Base-by-base conservation (phyloP, 2,888 invertebrate species). In the Spatulosminthurus flaviceps region DNA sequence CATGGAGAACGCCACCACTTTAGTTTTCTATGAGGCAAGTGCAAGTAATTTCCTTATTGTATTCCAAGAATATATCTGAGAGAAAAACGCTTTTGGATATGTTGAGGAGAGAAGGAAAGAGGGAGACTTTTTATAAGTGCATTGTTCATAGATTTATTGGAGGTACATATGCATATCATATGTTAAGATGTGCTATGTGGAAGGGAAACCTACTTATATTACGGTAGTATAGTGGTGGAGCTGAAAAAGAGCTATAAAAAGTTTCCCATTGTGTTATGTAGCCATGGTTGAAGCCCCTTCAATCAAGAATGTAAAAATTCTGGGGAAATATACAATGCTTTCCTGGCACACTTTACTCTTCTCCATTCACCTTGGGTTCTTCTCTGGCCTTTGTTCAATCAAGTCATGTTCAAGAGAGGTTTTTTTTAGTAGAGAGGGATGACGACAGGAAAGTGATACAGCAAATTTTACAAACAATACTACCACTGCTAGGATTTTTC, bases 401-500 rank as follows among this genome's bases (percentile, higher is more conserved):
- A 76, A 76, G 66, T 61, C 74, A 74, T 74, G 34, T 43, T 16
- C 16, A 51, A 72, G 51, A 75, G 64, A 24, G 75, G 41, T 29
- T 74, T 64, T 60, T n/a, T n/a, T n/a, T n/a, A n/a, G n/a, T n/a
- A n/a, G n/a, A n/a, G n/a, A n/a, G n/a, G 60, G 24, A 74, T 42
- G 75, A 76, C 75, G 75, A 76, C 75, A 76, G 75, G 75, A 24
- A 34, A 7, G 64, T 76, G 75, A 76, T 42, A 73, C 73, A 73
- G 73, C 73, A 73, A 73, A 73, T 29, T 24, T 64, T 16, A 9
- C 51, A 51, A 51, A 19, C 51, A 51, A 51, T 19, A 51, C n/a
- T 19, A 34, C 5, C 5, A 34, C 34, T 9, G 9, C 9, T 34
- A 7, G 34, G 34, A n/a, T n/a, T n/a, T 34, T 4, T 34, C 34